Base-by-base conservation (phyloP, 2,797 vertebrate genomes). In the Sitta carolinensis region DNA sequence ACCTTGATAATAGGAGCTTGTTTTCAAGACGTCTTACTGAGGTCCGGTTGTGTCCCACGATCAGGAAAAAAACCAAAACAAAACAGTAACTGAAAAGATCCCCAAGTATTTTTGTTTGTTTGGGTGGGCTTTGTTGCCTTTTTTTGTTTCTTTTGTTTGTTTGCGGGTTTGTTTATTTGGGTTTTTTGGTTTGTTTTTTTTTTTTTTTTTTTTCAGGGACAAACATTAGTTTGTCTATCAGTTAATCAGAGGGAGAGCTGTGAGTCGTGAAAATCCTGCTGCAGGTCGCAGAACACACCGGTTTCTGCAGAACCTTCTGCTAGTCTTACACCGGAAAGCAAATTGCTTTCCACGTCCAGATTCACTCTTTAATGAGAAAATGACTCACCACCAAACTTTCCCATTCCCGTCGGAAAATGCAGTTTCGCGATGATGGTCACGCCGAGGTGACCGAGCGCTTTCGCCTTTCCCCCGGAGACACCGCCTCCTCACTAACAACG, bases 371-470 rank as follows among this genome's bases (percentile, higher is more conserved):
- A 67, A 72, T 14, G 48, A 81, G 84, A 79, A 87, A 91, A 83
- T 13, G 52, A 83, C 75, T 82, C 87, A 76, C 79, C 90, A 59
- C n/a, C 61, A 63, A 95, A 95, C 91, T 95, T 95, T 83, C 78
- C 36, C 40, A 55, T 30, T 89, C 43, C 45, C 36, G 67, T n/a
- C 21, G 19, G 67, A 88, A 94, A 91, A 73, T 1, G 74, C 47
- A 27, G 45, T 48, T 91, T 58, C 40, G 32, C n/a, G 15, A 20
- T 7, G 70, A 40, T 3, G n/a, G 10, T n/a, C n/a, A 57, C 59
- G 50, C 47, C 13, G 43, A 10, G 58, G 51, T 16, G n/a, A 54
- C 68, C 34, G 25, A 76, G 38, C 10, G 30, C 72, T 32, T 30
- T 58, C 50, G 32, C 29, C 79, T 34, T 42, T 47, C 62, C 55